phyloP scores from a whole-genome alignment of 1,140 invertebrate genomes.

The Camponotus floridanus region DNA sequence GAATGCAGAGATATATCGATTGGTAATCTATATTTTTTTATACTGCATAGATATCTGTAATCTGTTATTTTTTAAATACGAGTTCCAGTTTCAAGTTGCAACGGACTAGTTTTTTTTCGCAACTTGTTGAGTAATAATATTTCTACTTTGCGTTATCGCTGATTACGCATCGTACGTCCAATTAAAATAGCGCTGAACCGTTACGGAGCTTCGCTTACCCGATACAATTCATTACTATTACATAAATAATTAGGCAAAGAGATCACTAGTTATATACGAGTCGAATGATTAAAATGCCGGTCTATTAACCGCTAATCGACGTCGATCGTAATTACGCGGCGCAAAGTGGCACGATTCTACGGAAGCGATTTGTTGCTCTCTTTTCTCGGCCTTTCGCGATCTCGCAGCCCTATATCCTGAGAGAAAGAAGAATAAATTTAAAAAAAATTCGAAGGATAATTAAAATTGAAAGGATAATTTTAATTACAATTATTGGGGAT shows the following conservation, averaged over 20 bases:
- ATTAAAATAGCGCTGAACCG: conserved; percentile 33
- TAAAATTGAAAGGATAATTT: conserved; percentile 36
- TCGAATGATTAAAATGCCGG: conserved; percentile 54
- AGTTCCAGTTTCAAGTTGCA: background rate
- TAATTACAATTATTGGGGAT: conserved; percentile 4
- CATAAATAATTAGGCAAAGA: conserved; percentile 51
- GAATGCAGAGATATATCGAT: background rate
- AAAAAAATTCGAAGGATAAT: background rate
- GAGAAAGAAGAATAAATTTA: background rate
- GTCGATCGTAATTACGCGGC: conserved; percentile 37
- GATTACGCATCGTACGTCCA: background rate
- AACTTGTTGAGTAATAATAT: conserved; percentile 14
- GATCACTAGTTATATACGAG: conserved; percentile 33
- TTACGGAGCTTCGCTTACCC: conserved; percentile 1
- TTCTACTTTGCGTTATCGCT: background rate
- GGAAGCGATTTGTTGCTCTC: conserved; percentile 60
- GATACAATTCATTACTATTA: conserved; percentile 43
- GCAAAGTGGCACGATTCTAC: conserved; percentile 38
- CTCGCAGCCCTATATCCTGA: background rate
- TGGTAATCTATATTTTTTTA: background rate
- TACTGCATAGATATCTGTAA: background rate
- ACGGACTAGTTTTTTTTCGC: background rate
- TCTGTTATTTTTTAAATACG: background rate
- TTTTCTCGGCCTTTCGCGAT: conserved; percentile 40
- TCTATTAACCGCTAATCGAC: conserved; percentile 59